Evolutionary conservation across 2,113 vertebrate species (phyloP).

Genomic region (Patagioenas fasciata): DNA sequence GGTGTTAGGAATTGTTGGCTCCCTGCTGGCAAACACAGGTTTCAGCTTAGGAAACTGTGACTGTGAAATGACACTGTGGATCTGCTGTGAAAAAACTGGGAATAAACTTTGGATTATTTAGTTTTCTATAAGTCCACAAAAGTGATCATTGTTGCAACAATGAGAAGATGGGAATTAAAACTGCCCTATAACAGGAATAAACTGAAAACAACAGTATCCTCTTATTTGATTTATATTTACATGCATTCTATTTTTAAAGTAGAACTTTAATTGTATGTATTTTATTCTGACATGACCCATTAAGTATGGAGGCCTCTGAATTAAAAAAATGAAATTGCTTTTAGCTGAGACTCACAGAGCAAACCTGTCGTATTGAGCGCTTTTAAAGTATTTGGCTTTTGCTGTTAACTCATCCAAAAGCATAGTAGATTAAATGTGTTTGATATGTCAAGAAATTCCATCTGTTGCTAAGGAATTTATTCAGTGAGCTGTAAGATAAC

Average conservation of each 20-base stretch:
- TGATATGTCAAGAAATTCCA: neutral
- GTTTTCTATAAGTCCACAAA: neutral
- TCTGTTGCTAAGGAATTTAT: neutral
- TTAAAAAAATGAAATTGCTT: neutral
- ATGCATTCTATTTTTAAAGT: neutral
- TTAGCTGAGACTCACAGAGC: neutral
- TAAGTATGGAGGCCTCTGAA: neutral
- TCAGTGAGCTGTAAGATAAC: neutral
- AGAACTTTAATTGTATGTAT: neutral
- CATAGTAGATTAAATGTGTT: neutral
- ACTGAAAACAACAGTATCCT: neutral
- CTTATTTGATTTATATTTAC: neutral
- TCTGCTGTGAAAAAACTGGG: neutral
- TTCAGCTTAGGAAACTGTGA: neutral
- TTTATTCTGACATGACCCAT: neutral
- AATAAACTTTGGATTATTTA: neutral
- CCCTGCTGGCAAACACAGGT: neutral
- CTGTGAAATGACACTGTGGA: no score
- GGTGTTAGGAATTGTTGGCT: neutral
- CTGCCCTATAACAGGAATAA: neutral
- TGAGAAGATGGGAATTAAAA: neutral
- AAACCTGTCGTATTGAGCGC: neutral
- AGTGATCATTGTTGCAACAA: neutral
- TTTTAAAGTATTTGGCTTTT: neutral
- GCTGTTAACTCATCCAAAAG: neutral